Evolutionary conservation across 1,140 invertebrate genomes (phyloP), one percentile per base, ranked within the genome.

Genomic region (Orius insidiosus): DNA sequence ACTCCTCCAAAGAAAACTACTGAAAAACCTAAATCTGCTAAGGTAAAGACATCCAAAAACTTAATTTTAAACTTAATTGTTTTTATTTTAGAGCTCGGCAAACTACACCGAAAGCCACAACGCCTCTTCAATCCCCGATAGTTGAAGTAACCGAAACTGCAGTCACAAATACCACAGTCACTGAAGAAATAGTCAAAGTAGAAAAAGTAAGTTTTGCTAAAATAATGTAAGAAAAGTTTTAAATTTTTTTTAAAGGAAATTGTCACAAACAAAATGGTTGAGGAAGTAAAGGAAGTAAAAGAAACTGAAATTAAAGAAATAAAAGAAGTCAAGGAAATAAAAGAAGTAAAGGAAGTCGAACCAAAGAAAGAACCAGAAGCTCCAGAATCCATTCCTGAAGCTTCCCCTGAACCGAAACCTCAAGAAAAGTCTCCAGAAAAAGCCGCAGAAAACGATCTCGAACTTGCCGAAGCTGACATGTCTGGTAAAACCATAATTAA

Each of bases 61-160:
- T 5, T 41, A 11, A 19, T 43, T 36, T 35, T n/a, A 2, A 10
- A 5, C 7, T 24, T 46, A 46, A 6, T 46, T 50, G 11, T 11
- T 33, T 31, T 5, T 13, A 39, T 44, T 52, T 30, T 35, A 59
- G 57, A 55, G 51, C 46, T 59, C 57, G 13, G 50, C 53, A 31
- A 15, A 40, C 49, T 35, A 45, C 49, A 1, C 42, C 49, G 4
- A 45, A 40, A 37, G 24, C 24, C 3, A 16, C 65, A 14, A 72
- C 69, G 30, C 71, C 71, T 2, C 50, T 71, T 36, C 68, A 71
- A 46, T 72, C 70, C 51, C 71, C 71, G 0, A 63, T 63, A 3
- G 58, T 61, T 16, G 70, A 74, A 52, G 58, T 61, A 7, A 32
- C 15, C 1, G 44, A 37, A 14, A 19, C 15, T 9, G 9, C 9